phyloP scores from a whole-genome alignment of 1,140 invertebrate species.

The Drosophila leontia region DNA sequence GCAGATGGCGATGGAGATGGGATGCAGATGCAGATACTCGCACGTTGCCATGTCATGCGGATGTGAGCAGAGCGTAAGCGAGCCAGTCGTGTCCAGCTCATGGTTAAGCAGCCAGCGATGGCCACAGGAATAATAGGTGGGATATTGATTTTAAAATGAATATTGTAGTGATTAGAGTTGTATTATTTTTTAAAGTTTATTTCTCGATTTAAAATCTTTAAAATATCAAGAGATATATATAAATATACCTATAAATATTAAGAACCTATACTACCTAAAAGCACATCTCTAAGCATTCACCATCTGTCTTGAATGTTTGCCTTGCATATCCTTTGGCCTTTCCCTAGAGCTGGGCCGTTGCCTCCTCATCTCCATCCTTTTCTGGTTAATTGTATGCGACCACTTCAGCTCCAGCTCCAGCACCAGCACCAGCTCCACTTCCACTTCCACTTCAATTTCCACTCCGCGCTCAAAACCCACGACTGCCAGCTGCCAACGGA shows the following conservation, averaged over 20 bases:
- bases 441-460: neutral
- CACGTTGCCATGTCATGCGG: constrained; percentile 2
- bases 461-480: constrained; percentile 17
- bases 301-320: constrained; percentile 44
- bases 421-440: neutral
- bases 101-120: constrained; percentile 4
- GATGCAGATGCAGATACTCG: constrained; percentile 15
- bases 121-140: neutral
- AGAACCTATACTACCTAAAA: too few relatives aligned
- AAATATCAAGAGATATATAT: neutral
- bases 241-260: too few relatives aligned
- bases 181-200: neutral
- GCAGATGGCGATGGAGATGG: neutral
- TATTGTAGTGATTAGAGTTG: neutral
- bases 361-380: neutral
- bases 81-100: constrained; percentile 7
- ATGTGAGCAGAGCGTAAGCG: neutral
- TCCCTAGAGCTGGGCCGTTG: constrained; percentile 5
- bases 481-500: constrained; percentile 35
- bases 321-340: constrained; percentile 31
- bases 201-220: neutral
- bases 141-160: neutral
- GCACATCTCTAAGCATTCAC: constrained; percentile 18
- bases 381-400: constrained; percentile 12
- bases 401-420: neutral